Evolutionary conservation across 2,113 vertebrate species (phyloP), one percentile per base, ranked within the genome.

Genomic region (Chionomys nivalis): DNA sequence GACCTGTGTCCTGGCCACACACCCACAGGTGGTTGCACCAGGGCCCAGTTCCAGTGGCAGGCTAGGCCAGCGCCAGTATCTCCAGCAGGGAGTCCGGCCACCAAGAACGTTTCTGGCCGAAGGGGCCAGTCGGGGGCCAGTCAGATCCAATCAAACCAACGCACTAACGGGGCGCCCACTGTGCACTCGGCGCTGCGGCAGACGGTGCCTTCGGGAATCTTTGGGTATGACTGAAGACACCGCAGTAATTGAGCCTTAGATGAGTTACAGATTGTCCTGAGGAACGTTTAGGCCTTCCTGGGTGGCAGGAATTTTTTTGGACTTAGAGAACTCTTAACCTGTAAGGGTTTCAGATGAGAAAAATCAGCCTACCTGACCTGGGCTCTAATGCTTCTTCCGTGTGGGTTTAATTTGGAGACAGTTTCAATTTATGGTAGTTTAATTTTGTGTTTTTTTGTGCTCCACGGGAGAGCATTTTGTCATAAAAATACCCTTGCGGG

Each of bases 21-120:
- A 55, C 94, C 96, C 61, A 98, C 97, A 97, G 97, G 97, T 98
- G 97, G 97, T 95, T 98, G 96, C 93, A 94, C 91, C 94, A 28
- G 63, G 79, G 87, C 91, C 90, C 31, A 9, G 61, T 86, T 82
- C 77, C 87, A 49, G 86, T 49, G 17, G 17, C 65, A 72, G 75
- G 90, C 76, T 94, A 47, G 93, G 87, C 61, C 28, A n/a, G 85
- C 33, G n/a, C 72, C 83, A 72, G 47, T 28, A 28, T 78, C 91
- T 55, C 23, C 23, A 23, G 94, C 72, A 1, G 65, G 76, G 90
- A 47, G 26, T 47, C 92, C 65, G 24, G 65, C 94, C 19, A 17
- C 89, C 76, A 68, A n/a, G n/a, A 72, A n/a, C 68, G 79, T 92
- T 93, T 76, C 44, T 90, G 47, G 89, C 65, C n/a, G 7, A 75